Conservation (phyloP, 2,888 invertebrate species). For the Spisula solida region DNA sequence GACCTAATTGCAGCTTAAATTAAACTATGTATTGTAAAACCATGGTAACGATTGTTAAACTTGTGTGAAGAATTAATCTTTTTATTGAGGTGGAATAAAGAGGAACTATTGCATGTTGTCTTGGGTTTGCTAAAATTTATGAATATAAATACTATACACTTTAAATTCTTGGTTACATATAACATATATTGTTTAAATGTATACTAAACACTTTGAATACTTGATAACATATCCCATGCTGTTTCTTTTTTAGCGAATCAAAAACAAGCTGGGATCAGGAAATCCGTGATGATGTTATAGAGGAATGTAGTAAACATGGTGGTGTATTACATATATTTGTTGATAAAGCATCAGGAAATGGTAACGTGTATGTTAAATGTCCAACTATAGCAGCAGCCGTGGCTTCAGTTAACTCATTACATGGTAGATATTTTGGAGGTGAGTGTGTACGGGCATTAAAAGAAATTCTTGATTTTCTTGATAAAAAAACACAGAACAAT, state of each 20-base stretch:
- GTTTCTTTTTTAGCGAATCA: conserved; percentile 89
- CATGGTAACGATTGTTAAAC: too few relatives aligned
- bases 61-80: too few relatives aligned
- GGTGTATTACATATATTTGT: conserved; percentile 98
- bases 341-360: conserved; percentile 96
- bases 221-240: not conserved
- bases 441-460: conserved; percentile 64
- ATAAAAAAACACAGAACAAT: too few relatives aligned
- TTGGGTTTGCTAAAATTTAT: too few relatives aligned
- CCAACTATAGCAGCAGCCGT: conserved; percentile 98
- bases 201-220: not conserved
- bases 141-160: not conserved
- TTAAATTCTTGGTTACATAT: not conserved
- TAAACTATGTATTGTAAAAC: too few relatives aligned
- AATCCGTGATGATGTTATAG: conserved; percentile 98
- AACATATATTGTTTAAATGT: not conserved
- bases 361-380: conserved; percentile 99
- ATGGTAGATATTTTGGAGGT: conserved; percentile 99
- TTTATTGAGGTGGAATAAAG: too few relatives aligned
- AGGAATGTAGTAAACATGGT: conserved; percentile 99
- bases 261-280: conserved; percentile 96
- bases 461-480: too few relatives aligned
- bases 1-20: too few relatives aligned
- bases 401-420: conserved; percentile 97
- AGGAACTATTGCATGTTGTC: too few relatives aligned